Base-by-base conservation (phyloP, 64 coral and sea anemone genomes). In the Pachyseris speciosa region DNA sequence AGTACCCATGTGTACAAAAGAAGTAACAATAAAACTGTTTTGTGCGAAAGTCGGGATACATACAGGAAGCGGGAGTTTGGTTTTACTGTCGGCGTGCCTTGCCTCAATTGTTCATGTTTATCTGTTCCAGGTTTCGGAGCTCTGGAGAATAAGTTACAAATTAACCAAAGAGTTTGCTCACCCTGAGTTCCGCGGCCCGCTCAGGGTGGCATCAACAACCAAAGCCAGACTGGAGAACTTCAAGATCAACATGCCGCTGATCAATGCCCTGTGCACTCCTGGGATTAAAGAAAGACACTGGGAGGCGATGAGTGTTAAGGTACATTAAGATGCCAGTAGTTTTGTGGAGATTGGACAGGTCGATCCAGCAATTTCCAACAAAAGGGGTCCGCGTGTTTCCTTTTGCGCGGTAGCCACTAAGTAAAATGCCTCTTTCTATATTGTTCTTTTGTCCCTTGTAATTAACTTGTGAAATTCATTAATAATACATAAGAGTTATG, bases 221-320 rank as follows among this genome's bases (percentile, higher is more conserved):
- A 98, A 98, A 75, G 96, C 89, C 37, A 89, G 92, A 72, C 76
- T 98, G 22, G 96, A 98, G 72, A 98, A 98, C 74, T 94, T 98
- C 22, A 98, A 88, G 72, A 95, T 98, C 48, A 98, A 94, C 79
- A 95, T 98, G 93, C 96, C 96, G 41, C 49, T 98, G 2, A 98
- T 98, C 36, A 89, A 63, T 34, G 93, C 96, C 8, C 43, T 98
- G 25, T 98, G 96, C 67, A 98, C 96, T 2, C 89, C 96, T n/a
- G 96, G 96, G 9, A 98, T 98, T 19, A 95, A 98, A 49, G 84
- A 89, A 30, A 92, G 96, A 44, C 96, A 98, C 43, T 98, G 96
- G 96, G 96, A 98, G 4, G 92, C 92, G 72, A 98, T 98, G 93
- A 88, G 96, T 17, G 39, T 88, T 0, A 98, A 98, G 96, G 96